These are phyloP conservation scores for Heliconius cydno DNA, from an alignment of 2,888 invertebrate genomes.

Conservation along the genomic window DNA sequence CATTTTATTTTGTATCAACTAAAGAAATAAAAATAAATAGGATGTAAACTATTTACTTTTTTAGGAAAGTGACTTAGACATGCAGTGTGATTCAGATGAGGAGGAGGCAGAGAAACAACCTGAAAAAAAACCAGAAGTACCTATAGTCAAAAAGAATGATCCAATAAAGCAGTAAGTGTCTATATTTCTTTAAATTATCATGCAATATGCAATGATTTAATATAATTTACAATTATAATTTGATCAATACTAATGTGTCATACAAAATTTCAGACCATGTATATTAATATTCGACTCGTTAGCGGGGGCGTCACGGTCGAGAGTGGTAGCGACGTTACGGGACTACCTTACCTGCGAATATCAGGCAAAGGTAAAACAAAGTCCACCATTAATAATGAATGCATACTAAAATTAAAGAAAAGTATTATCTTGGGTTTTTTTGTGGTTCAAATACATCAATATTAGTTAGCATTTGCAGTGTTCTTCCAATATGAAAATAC, in stretches of 20 bases:
- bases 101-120: slow-evolving; percentile 69
- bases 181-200: background rate
- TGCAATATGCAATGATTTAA: background rate
- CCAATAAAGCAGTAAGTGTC: slow-evolving; percentile 86
- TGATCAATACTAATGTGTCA: background rate
- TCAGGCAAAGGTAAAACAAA: slow-evolving; percentile 85
- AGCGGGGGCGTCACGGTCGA: slow-evolving; percentile 90
- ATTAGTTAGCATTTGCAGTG: background rate
- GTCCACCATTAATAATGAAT: background rate
- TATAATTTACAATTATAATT: background rate
- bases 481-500: background rate
- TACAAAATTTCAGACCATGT: slow-evolving; percentile 88
- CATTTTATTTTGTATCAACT: background rate
- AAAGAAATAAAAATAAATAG: background rate
- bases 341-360: slow-evolving; percentile 96
- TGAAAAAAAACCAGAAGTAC: slow-evolving; percentile 70
- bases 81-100: slow-evolving; percentile 81
- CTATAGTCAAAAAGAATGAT: slow-evolving; percentile 66
- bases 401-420: background rate
- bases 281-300: slow-evolving; percentile 98
- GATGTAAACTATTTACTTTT: slow-evolving; percentile 45
- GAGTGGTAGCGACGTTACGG: slow-evolving; percentile 94
- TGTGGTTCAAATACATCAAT: background rate
- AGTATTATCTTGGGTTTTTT: background rate
- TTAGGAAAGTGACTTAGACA: slow-evolving; percentile 81